Base-by-base conservation (phyloP, 2,113 vertebrate species). In the Nyctereutes procyonoides region DNA sequence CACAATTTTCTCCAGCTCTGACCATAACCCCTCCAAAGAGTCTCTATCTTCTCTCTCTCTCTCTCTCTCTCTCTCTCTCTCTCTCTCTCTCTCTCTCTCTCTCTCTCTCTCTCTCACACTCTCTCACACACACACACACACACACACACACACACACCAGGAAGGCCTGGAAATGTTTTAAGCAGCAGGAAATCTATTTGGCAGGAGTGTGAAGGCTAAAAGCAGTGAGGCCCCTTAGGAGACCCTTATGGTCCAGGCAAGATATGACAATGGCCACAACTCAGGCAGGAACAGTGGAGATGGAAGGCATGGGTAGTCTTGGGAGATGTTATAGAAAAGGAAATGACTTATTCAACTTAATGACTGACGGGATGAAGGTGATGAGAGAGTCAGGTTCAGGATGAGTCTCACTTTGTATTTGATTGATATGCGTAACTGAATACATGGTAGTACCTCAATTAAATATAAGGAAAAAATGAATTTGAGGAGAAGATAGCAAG, bases 391-490 rank as follows among this genome's bases (percentile, higher is more conserved):
- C 5, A 26, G 76, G 17, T 80, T 85, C 28, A 76, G 12, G 22
- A 63, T 63, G 11, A 74, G 71, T 38, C 19, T 30, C 28, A 62
- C 16, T 77, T 60, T 91, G 73, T 67, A 69, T 69, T n/a, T n/a
- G 32, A 69, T n/a, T 26, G 20, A 73, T 43, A 32, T 24, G 24
- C 7, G 8, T 81, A 77, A 77, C n/a, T 93, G 76, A 55, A 82
- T 69, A 80, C 51, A 87, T 32, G 22, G 14, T 69, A 83, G 51
- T 81, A 38, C 24, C 67, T 48, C 11, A 32, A 65, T 76, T 16
- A 94, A 48, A 51, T 55, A 73, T 24, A 65, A 74, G 81, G 26
- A 35, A 67, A 93, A 80, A 92, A 60, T 38, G 11, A 96, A 92
- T 80, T 69, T 86, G 38, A 94, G 65, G 69, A 90, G 55, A 73